A percentile compares a stretch with the other conserved stretches of the same genome.
Evolutionary conservation across 2,113 vertebrate genomes (phyloP).

Genomic region (Python bivittatus): DNA sequence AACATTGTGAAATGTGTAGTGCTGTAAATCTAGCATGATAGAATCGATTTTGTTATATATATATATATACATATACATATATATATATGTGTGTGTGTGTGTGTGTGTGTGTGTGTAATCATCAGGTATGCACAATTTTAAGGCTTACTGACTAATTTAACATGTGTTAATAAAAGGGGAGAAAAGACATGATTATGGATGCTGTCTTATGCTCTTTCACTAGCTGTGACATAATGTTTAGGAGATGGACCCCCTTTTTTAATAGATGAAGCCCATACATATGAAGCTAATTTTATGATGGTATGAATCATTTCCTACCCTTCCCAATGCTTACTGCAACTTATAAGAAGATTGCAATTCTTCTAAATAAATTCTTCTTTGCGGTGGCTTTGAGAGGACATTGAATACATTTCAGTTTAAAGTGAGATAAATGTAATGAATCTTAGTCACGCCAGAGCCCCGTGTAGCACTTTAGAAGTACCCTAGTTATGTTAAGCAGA

Average conservation of each 20-base stretch:
- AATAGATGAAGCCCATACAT: neutral
- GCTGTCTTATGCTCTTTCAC: slow-evolving; percentile 44
- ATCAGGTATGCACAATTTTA: slow-evolving; percentile 66
- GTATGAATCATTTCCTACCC: neutral
- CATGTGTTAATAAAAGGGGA: slow-evolving; percentile 11
- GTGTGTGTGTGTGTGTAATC: slow-evolving; percentile 48
- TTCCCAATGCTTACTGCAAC: neutral
- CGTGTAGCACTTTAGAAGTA: neutral
- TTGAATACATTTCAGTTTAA: neutral
- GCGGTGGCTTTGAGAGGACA: neutral
- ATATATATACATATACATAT: no score
- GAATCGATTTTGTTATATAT: slow-evolving; percentile 51
- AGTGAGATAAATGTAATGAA: neutral
- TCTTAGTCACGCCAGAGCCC: neutral
- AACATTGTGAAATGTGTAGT: slow-evolving; percentile 66
- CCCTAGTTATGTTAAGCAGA: neutral
- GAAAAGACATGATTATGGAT: slow-evolving; percentile 56
- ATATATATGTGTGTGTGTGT: no score
- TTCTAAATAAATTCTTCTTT: neutral
- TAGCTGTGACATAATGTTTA: slow-evolving; percentile 60
- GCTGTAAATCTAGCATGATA: slow-evolving; percentile 66
- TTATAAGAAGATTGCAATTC: neutral
- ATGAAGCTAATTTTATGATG: slow-evolving; percentile 17
- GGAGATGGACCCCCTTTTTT: slow-evolving; percentile 13
- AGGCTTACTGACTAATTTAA: slow-evolving; percentile 73